Base-by-base conservation (phyloP, 2,888 invertebrate species). In the Helicoverpa assulta region DNA sequence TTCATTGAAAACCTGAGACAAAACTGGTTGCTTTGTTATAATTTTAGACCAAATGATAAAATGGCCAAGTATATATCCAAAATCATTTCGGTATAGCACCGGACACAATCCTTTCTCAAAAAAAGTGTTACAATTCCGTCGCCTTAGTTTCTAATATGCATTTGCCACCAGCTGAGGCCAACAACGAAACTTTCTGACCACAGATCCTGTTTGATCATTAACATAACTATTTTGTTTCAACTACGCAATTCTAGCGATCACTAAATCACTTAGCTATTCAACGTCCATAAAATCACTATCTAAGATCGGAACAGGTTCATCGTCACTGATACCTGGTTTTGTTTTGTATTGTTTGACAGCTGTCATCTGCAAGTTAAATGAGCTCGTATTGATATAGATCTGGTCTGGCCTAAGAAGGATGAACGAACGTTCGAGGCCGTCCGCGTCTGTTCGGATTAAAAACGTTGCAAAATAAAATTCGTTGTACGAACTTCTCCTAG, bases 361-460 rank as follows among this genome's bases (percentile, higher is more conserved):
- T 40, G 53, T 75, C 79, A 78, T 80, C 79, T 81, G 52, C 78
- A 81, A 81, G 70, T 78, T 40, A 78, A 78, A 80, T 81, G 63
- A 71, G 65, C 74, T 68, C 8, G 66, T 67, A 19, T 70, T 58
- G 79, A 78, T 81, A 81, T 19, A 14, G 21, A 81, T 79, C 79
- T n/a, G 19, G 57, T 37, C 64, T 73, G 54, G 43, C 51, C 73
- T 78, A 57, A 60, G 79, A 70, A 78, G 67, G 79, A 80, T 74
- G 64, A 70, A 66, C 63, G 65, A n/a, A 70, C 66, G 54, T 58
- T 67, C 60, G 67, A 78, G 78, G 78, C 55, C 52, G 47, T n/a
- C 16, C 40, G 29, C 40, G 14, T 40, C 14, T 40, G 14, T 40
- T 40, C 10, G 14, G 40, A 40, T 40, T 40, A 40, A 40, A 40